These are phyloP conservation scores for Nemapogon koenigi DNA, from an alignment of 2,888 invertebrate genomes.

Conservation along the genomic window DNA sequence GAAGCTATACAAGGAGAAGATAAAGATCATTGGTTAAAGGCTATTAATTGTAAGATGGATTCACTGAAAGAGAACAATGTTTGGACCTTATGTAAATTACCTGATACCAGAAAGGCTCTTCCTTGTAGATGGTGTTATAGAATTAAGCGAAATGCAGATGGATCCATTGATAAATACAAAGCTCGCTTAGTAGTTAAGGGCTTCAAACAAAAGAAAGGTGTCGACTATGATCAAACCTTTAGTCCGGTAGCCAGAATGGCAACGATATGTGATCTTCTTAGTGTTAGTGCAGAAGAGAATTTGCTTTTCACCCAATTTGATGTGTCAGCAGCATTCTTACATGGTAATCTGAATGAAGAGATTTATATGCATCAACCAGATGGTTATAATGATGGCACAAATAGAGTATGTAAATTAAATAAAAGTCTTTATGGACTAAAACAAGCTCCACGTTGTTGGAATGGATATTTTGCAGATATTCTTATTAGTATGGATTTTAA, in stretches of 20 bases:
- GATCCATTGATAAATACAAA: background rate
- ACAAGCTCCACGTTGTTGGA: slow-evolving; percentile 8
- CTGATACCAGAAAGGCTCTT: background rate
- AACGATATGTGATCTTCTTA: slow-evolving; percentile 12
- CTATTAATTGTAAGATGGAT: too few species aligned
- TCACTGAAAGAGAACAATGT: too few species aligned
- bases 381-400: slow-evolving; percentile 9
- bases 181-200: background rate
- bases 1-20: too few species aligned
- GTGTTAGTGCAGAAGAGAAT: slow-evolving; percentile 10
- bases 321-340: slow-evolving; percentile 9
- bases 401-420: slow-evolving; percentile 4
- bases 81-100: background rate
- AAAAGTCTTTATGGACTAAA: slow-evolving; percentile 6
- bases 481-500: background rate
- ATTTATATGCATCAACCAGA: slow-evolving; percentile 13
- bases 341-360: slow-evolving; percentile 10
- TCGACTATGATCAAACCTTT: background rate
- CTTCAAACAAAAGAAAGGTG: background rate
- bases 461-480: background rate
- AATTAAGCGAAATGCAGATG: background rate
- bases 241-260: slow-evolving; percentile 12
- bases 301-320: slow-evolving; percentile 3
- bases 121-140: slow-evolving; percentile 2
- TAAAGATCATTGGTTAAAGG: too few species aligned